Conservation (phyloP, 2,888 invertebrate species). For the Pseudoips prasinana region DNA sequence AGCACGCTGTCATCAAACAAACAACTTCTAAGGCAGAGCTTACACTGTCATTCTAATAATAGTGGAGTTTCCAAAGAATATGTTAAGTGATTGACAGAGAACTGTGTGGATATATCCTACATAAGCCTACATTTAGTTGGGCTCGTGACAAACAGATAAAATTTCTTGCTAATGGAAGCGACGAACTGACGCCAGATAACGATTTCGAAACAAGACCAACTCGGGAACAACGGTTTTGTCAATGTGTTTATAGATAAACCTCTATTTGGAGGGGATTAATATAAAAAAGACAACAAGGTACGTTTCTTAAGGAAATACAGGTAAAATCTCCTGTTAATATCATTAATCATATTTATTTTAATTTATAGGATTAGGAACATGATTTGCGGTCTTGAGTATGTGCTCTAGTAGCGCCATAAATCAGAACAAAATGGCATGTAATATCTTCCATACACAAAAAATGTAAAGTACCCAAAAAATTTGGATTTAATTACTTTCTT, state of each 20-base stretch:
- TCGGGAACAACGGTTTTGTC: conserved; percentile 44
- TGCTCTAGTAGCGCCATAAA: too few species aligned
- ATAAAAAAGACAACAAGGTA: too few species aligned
- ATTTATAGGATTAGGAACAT: too few species aligned
- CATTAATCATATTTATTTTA: too few species aligned
- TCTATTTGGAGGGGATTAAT: conserved; percentile 1
- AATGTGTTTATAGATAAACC: conserved; percentile 48
- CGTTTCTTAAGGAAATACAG: too few species aligned
- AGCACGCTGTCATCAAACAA: conserved; percentile 34
- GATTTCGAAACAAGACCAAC: conserved; percentile 48
- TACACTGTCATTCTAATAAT: conserved; percentile 36
- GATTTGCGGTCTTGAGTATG: too few species aligned
- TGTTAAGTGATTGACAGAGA: conserved; percentile 47
- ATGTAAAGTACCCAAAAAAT: too few species aligned
- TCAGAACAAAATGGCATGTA: too few species aligned
- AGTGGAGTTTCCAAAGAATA: conserved; percentile 18
- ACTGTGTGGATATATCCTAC: conserved; percentile 24
- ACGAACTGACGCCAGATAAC: conserved; percentile 47
- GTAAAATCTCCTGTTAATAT: too few species aligned
- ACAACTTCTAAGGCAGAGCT: conserved; percentile 33
- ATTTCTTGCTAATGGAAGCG: conserved; percentile 56
- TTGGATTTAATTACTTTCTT: too few species aligned
- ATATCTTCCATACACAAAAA: too few species aligned
- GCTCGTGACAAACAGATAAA: conserved; percentile 63
- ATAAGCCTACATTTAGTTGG: conserved; percentile 35